Conservation (phyloP, 2,113 vertebrate genomes). For the Hucho hucho region DNA sequence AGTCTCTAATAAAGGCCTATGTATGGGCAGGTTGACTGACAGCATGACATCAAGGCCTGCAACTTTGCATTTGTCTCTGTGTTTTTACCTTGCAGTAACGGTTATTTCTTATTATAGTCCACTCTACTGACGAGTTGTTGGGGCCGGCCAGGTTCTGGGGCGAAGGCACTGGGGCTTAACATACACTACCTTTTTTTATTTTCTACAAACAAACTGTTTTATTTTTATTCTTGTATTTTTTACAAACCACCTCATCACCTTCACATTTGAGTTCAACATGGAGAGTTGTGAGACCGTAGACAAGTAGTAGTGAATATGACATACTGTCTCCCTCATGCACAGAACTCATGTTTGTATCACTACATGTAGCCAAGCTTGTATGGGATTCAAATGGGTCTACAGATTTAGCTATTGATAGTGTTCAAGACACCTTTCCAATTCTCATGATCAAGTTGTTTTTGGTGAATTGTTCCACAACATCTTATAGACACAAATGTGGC, state of each 20-base stretch:
- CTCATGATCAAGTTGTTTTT: background rate
- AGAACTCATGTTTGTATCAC: background rate
- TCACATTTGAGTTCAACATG: background rate
- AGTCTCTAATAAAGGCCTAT: background rate
- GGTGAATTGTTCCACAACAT: too few relatives aligned
- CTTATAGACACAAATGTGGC: background rate
- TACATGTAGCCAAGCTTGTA: constrained; percentile 30
- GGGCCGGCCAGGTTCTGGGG: background rate
- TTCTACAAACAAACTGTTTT: background rate
- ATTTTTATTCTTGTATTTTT: background rate
- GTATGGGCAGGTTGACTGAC: background rate
- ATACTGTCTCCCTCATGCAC: background rate
- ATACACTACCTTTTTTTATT: constrained; percentile 3
- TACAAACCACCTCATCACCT: background rate
- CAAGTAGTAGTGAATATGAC: background rate
- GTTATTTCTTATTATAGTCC: background rate
- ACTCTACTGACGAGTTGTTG: background rate
- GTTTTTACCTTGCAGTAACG: background rate
- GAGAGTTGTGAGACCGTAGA: background rate
- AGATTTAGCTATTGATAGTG: too few relatives aligned
- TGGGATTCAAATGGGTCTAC: constrained; percentile 15
- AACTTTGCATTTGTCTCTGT: background rate
- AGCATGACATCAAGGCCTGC: background rate
- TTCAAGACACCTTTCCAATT: background rate
- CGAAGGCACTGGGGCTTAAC: background rate